Conservation (phyloP, 1,140 invertebrate species). For the Drosophila lowei region DNA sequence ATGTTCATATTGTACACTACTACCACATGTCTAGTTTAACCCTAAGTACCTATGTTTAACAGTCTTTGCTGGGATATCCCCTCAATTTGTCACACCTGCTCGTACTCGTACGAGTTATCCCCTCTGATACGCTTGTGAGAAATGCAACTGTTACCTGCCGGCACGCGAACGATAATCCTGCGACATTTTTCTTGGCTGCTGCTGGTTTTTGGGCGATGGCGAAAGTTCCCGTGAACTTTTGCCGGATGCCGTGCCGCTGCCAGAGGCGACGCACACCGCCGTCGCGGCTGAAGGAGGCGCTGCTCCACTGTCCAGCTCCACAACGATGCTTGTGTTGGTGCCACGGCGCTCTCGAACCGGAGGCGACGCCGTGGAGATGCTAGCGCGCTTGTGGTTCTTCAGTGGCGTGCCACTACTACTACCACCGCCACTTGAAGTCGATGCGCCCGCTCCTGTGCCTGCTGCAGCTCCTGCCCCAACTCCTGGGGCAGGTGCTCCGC, state of each 20-base stretch:
- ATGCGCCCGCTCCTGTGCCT: constrained; percentile 20
- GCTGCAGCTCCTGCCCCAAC: background rate
- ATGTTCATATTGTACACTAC: background rate
- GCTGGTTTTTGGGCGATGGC: constrained; percentile 79
- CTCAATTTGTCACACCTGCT: constrained; percentile 20
- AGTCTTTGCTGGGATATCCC: constrained; percentile 8
- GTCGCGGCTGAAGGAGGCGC: constrained; percentile 1
- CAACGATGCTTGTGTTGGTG: constrained; percentile 71
- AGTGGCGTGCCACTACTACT: constrained; percentile 56
- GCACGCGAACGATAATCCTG: constrained; percentile 81
- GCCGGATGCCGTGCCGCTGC: constrained; percentile 66
- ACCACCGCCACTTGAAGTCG: constrained; percentile 28
- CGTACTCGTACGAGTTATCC: background rate
- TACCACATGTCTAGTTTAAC: background rate
- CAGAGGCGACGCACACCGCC: constrained; percentile 46
- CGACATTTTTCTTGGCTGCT: constrained; percentile 78
- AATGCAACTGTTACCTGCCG: constrained; percentile 64
- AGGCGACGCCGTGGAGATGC: constrained; percentile 63
- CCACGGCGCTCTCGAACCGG: constrained; percentile 59
- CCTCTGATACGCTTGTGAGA: constrained; percentile 29
- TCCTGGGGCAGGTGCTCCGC: constrained; percentile 18
- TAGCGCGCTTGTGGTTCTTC: constrained; percentile 72
- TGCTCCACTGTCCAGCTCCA: constrained; percentile 57
- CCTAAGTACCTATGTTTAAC: background rate
- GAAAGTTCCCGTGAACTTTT: constrained; percentile 82